Evolutionary conservation across 2,113 vertebrate species (phyloP).

Genomic region (Crotalus helleri): DNA sequence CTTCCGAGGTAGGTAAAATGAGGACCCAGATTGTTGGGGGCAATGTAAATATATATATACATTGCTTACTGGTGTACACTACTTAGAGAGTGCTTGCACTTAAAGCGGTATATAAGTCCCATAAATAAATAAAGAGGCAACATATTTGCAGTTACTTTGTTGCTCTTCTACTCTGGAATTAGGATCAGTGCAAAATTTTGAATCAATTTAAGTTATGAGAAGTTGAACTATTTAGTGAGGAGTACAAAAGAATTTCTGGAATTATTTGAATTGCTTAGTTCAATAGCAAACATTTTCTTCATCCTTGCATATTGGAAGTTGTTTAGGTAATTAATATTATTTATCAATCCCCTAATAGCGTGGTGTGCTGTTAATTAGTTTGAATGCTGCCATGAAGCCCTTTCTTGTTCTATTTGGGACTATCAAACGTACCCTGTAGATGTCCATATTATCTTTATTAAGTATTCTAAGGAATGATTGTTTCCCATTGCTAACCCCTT

Average conservation of each 20-base stretch:
- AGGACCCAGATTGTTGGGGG: too few relatives aligned
- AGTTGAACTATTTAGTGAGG: background rate
- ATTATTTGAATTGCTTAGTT: background rate
- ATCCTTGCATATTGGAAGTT: background rate
- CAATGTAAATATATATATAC: too few relatives aligned
- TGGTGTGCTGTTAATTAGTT: background rate
- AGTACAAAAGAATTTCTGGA: background rate
- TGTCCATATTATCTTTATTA: background rate
- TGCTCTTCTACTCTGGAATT: background rate
- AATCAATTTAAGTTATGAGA: background rate
- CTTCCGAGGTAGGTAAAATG: too few relatives aligned
- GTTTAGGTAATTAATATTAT: background rate
- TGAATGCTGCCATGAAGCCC: background rate
- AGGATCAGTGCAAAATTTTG: background rate
- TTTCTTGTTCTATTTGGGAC: fast-evolving
- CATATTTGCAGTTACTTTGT: background rate
- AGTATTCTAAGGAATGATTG: background rate
- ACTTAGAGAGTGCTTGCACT: too few relatives aligned
- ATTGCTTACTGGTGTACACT: too few relatives aligned
- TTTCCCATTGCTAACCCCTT: fast-evolving
- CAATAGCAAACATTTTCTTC: background rate
- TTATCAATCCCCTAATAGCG: background rate
- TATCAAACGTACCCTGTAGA: background rate
- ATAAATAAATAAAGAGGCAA: background rate
- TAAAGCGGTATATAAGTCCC: too few relatives aligned